phyloP scores from a whole-genome alignment of 2,888 invertebrate species.

The Chrysotoxum bicinctum region DNA sequence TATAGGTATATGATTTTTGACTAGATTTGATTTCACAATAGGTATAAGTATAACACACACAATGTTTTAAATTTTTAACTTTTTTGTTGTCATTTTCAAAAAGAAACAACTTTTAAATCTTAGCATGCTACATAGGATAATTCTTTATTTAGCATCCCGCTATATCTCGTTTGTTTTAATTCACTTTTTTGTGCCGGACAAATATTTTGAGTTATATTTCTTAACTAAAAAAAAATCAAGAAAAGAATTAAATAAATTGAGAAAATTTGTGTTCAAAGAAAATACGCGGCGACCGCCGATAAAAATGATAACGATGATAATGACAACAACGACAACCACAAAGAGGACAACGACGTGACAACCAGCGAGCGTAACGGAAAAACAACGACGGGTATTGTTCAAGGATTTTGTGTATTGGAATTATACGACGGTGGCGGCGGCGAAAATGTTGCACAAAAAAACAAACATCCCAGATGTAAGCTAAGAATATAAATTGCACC shows the following conservation, averaged over 20 bases:
- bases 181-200: not conserved
- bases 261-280: not conserved
- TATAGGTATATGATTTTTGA: not conserved
- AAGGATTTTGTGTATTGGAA: conserved; percentile 16
- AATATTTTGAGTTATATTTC: not conserved
- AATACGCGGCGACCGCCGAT: not conserved
- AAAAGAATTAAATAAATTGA: not conserved
- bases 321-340: not conserved
- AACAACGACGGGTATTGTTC: conserved; percentile 9
- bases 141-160: not conserved
- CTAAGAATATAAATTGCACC: conserved; percentile 19
- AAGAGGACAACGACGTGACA: not conserved
- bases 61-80: conserved; percentile 2
- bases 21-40: conserved; percentile 9
- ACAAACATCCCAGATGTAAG: not conserved
- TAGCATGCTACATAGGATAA: not conserved
- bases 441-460: conserved; percentile 6
- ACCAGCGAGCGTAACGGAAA: conserved; percentile 13
- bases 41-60: not conserved
- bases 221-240: not conserved
- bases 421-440: not conserved
- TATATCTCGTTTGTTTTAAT: not conserved
- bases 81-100: not conserved
- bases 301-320: not conserved
- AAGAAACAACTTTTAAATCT: not conserved